These are phyloP conservation scores for Cervus canadensis DNA, from an alignment of 2,113 vertebrate species.

Conservation along the genomic window DNA sequence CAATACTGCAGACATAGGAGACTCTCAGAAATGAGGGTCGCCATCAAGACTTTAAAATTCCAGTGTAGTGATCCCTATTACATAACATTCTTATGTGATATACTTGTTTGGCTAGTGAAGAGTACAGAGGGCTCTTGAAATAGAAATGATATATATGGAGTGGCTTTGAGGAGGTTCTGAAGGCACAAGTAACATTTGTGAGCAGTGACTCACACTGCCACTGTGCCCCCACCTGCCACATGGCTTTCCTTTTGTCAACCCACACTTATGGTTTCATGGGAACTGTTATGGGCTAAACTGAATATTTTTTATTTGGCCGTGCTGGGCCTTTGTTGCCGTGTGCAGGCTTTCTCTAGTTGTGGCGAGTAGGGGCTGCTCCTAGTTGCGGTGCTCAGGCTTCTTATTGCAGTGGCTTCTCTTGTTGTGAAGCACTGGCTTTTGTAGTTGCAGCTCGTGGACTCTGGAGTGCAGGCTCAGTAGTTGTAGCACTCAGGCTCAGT, in stretches of 20 bases:
- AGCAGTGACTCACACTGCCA: not conserved
- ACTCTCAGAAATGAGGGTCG: not conserved
- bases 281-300: not conserved
- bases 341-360: not conserved
- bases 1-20: not conserved
- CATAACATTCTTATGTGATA: not conserved
- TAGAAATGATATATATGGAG: not conserved
- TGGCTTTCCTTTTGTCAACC: not conserved
- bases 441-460: not conserved
- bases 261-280: not conserved
- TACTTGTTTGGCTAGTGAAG: not conserved
- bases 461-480: not conserved
- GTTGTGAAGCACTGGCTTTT: not conserved
- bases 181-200: not conserved
- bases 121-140: not conserved
- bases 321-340: not conserved
- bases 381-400: not conserved
- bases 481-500: not conserved
- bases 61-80: not conserved
- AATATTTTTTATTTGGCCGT: not conserved
- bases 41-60: not conserved
- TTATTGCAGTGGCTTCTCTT: not conserved
- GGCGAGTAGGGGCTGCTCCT: not conserved
- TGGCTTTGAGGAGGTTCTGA: not conserved
- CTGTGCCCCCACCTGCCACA: not conserved